These are phyloP conservation scores for Ochropacha duplaris DNA, from an alignment of 2,888 invertebrate genomes.

Conservation along the genomic window DNA sequence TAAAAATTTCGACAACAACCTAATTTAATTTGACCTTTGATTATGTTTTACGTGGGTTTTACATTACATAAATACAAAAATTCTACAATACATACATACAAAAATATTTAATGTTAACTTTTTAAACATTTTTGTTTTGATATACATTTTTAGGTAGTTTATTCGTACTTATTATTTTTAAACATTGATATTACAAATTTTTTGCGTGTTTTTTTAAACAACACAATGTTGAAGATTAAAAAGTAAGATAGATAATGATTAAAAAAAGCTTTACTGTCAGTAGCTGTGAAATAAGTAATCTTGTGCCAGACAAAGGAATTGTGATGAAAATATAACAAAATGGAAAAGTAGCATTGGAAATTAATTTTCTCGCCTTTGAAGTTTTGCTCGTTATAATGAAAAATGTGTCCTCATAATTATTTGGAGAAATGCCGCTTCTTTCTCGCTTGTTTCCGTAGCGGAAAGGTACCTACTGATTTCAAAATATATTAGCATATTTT, in stretches of 20 bases:
- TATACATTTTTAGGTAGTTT: too few relatives aligned
- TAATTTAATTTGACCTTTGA: too few relatives aligned
- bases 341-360: slow-evolving; percentile 30
- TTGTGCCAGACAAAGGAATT: slow-evolving; percentile 35
- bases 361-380: slow-evolving; percentile 33
- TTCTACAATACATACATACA: too few relatives aligned
- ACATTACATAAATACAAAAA: too few relatives aligned
- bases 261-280: slow-evolving; percentile 1
- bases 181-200: background rate
- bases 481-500: background rate
- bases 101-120: too few relatives aligned
- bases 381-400: slow-evolving; percentile 30
- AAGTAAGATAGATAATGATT: background rate
- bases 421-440: slow-evolving; percentile 10
- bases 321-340: slow-evolving; percentile 33
- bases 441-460: slow-evolving; percentile 15
- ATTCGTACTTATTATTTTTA: too few relatives aligned
- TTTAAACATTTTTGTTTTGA: too few relatives aligned
- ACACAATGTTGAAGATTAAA: background rate
- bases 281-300: slow-evolving; percentile 44
- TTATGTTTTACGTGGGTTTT: too few relatives aligned
- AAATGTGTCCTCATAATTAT: slow-evolving; percentile 12
- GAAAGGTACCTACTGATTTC: background rate
- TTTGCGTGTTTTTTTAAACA: background rate
- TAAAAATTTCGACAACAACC: too few relatives aligned